Base-by-base conservation (phyloP, 2,113 vertebrate species). In the Melanerpes aurifrons region DNA sequence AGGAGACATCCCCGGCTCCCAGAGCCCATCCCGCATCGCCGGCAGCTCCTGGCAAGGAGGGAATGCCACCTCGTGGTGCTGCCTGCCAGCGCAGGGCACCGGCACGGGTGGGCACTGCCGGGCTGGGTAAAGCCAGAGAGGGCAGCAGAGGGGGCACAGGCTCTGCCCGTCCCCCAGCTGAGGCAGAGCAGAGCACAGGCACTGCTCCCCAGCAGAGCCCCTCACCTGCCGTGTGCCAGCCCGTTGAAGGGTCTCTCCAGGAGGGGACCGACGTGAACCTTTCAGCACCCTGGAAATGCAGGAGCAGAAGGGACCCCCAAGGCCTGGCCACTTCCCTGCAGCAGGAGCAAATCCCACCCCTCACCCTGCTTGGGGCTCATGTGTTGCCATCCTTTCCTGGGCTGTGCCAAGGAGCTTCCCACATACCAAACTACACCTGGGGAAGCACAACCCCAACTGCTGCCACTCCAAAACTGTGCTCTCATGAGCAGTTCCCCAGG, bases 11-110 rank as follows among this genome's bases (percentile, higher is more conserved):
- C 10, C 13, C 10, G 19, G 62, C 71, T 57, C 14, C 48, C 28
- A 2, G 1, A 16, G 56, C 64, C 6, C 24, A 15, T 86, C 48
- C 69, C 32, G 21, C 75, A 45, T 48, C 28, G 45, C 77, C 67
- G 57, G 48, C 37, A 32, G 66, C 67, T 47, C 70, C 68, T 72
- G 81, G 62, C 87, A 92, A 95, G 90, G 45, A 80, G 73, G 85
- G 90, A 83, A 89, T 22, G 96, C 94, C 95, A 97, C 68, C 96
- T 97, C 87, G 94, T 95, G 96, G 97, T 54, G 71, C 90, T 21
- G 67, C 47, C 58, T 5, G 58, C 28, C 12, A 78, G 32, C 32
- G 45, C 56, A 37, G 17, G 28, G 56, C 24, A 14, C 37, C 29
- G n/a, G 37, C 62, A 9, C 11, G 22, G n/a, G 20, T 10, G 8